Evolutionary conservation across 2,888 invertebrate genomes (phyloP), one percentile per base, ranked within the genome.

Genomic region (Agrilus mali): DNA sequence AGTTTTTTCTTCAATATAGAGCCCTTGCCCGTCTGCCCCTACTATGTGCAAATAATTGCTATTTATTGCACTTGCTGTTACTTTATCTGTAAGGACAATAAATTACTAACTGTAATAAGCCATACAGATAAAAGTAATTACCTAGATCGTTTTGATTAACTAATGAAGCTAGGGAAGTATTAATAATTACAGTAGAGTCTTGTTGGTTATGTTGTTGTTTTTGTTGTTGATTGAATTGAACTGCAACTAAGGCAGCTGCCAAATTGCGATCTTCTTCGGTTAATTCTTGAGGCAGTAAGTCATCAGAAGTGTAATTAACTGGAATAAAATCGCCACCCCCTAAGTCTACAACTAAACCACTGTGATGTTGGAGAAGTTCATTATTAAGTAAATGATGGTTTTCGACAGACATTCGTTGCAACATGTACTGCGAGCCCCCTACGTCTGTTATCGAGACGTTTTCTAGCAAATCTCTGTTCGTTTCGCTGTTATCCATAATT

Each of bases 241-340:
- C 77, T 7, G 76, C 76, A 14, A 77, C 77, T 41, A 78, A 60
- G 17, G 77, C 77, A 32, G 76, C 75, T 4, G 77, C 77, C 46
- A 78, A 60, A 58, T 73, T 70, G 41, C 75, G 63, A 54, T 77
- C 77, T 53, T 78, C 77, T 60, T 78, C 73, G 8, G 72, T 71
- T 40, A 73, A 59, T 52, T 70, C 70, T 48, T 67, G 66, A 7
- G 63, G 53, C 20, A 68, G 50, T 36, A 68, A 51, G 50, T 66
- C 65, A 41, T 67, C 68, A 14, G 66, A 63, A 27, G 63, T 54
- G 50, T 68, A 67, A 50, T 61, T 61, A 13, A 66, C 67, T 33
- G 66, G 66, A 16, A 67, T 65, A 52, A 65, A 66, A 53, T 67
- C 66, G 37, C 59, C 63, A 40, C 58, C 60, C n/a, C 57, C 63